phyloP scores from a whole-genome alignment of 2,797 vertebrate genomes.

The Amphiprion clarkii region DNA sequence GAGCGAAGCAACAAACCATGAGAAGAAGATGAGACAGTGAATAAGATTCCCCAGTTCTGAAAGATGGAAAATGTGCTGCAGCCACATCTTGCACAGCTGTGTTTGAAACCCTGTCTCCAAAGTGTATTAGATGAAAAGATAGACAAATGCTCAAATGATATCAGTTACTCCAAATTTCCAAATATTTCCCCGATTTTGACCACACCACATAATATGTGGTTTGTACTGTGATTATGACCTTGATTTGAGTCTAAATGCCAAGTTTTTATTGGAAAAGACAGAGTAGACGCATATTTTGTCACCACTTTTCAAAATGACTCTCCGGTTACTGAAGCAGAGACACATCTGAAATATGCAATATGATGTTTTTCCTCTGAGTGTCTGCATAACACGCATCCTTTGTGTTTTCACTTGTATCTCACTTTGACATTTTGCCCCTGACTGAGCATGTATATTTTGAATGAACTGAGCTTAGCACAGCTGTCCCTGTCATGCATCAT shows the following conservation, averaged over 20 bases:
- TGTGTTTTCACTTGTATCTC: constrained; percentile 53
- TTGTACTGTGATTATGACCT: not conserved
- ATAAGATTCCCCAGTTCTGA: not conserved
- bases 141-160: too few species aligned
- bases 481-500: constrained; percentile 81
- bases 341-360: constrained; percentile 40
- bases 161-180: not conserved
- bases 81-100: not conserved
- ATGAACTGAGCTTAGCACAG: constrained; percentile 77
- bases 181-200: not conserved
- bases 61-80: not conserved
- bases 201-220: not conserved
- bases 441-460: constrained; percentile 75
- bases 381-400: constrained; percentile 35
- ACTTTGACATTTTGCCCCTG: constrained; percentile 57
- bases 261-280: not conserved
- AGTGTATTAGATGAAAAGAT: not conserved
- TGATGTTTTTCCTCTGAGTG: constrained; percentile 3
- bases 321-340: constrained; percentile 20
- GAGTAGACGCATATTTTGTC: not conserved
- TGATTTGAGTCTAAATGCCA: not conserved
- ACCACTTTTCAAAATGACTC: constrained; percentile 2
- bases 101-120: constrained; percentile 6
- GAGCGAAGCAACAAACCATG: too few species aligned
- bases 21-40: not conserved